Conservation (phyloP, 2,113 vertebrate species). For the Pangasianodon gigas region DNA sequence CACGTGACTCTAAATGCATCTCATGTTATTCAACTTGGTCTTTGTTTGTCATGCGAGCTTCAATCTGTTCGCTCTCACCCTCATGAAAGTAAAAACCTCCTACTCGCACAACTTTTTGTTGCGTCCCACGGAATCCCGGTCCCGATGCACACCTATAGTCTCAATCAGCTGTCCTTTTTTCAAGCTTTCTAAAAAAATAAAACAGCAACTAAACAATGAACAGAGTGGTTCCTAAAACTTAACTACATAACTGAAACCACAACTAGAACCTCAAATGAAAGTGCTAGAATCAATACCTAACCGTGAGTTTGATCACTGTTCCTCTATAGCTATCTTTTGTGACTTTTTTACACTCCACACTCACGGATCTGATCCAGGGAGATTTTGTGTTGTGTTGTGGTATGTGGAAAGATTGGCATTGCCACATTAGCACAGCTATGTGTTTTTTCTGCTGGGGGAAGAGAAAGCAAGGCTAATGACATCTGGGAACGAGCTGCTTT, state of each 20-base stretch:
- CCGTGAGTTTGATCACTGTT: not conserved
- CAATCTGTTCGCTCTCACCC: not conserved
- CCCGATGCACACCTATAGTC: not conserved
- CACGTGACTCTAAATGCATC: not conserved
- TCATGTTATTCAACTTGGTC: not conserved
- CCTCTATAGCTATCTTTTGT: not conserved
- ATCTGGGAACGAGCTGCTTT: constrained; percentile 47
- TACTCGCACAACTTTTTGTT: not conserved
- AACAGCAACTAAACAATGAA: not conserved
- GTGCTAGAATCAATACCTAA: not conserved
- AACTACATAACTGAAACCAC: not conserved
- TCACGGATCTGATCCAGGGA: not conserved
- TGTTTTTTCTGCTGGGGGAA: constrained; percentile 45
- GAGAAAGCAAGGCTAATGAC: constrained; percentile 50
- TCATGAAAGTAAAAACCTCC: not conserved
- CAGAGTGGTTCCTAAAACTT: not conserved
- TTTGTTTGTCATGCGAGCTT: not conserved
- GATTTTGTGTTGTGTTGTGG: not conserved
- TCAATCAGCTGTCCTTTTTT: not conserved
- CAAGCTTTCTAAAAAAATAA: not conserved
- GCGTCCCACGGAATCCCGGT: not conserved
- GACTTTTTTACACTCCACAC: not conserved
- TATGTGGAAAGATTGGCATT: constrained; percentile 35
- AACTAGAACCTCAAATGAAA: not conserved
- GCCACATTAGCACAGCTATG: constrained; percentile 27